Percentiles rank a stretch among this genome's conserved stretches.
These are phyloP conservation scores for Drosophila setifemur DNA, from an alignment of 1,140 invertebrate species.

Conservation along the genomic window DNA sequence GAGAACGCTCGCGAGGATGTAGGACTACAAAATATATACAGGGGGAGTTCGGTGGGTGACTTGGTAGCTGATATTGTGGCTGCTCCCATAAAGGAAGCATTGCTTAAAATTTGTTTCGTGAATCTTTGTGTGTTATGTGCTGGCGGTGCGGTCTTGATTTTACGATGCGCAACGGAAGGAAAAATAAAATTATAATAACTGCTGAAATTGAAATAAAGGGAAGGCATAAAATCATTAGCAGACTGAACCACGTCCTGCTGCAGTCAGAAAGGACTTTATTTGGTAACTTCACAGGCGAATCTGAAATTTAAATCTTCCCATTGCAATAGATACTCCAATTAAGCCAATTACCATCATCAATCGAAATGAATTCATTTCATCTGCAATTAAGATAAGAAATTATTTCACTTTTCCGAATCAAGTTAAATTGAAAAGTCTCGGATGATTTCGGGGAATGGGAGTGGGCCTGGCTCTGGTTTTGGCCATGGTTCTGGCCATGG, in stretches of 20 bases:
- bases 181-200: conserved; percentile 64
- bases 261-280: not conserved
- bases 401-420: conserved; percentile 18
- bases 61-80: conserved; percentile 7
- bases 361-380: conserved; percentile 26
- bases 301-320: not conserved
- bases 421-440: conserved; percentile 8
- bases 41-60: not conserved
- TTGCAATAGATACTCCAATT: not conserved
- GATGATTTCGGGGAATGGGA: not conserved
- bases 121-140: conserved; percentile 50
- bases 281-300: not conserved
- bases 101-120: conserved; percentile 59
- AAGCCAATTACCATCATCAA: conserved; percentile 24
- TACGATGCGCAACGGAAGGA: conserved; percentile 39
- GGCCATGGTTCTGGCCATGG: too few species aligned
- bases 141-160: conserved; percentile 45
- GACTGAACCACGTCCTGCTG: conserved; percentile 12
- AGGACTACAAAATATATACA: not conserved
- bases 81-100: conserved; percentile 63
- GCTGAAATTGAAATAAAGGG: conserved; percentile 42
- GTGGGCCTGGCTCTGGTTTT: not conserved
- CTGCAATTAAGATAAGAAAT: conserved; percentile 26
- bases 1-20: not conserved
- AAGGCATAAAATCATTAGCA: conserved; percentile 64